A percentile compares a stretch with the other conserved stretches of the same genome.
Conservation (phyloP, 2,888 invertebrate genomes). For the Trissoscelio sp. region DNA sequence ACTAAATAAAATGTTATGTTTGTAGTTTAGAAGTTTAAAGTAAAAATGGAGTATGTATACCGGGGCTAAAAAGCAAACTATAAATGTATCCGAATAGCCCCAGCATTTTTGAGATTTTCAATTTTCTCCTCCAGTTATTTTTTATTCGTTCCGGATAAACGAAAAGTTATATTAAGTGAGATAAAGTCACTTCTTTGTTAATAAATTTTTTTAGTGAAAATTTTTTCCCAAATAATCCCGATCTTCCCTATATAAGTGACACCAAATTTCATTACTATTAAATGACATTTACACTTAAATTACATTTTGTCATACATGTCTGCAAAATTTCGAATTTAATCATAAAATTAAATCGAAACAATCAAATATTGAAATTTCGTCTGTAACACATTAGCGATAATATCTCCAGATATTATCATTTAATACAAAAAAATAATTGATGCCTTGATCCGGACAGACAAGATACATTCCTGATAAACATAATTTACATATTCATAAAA, state of each 20-base stretch:
- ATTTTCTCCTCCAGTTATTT: too few relatives aligned
- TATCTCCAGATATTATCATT: conserved; percentile 30
- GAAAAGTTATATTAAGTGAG: too few relatives aligned
- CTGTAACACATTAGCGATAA: conserved; percentile 14
- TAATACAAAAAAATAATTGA: conserved; percentile 32
- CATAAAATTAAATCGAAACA: conserved; percentile 22
- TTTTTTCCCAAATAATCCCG: too few relatives aligned
- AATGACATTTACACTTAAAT: neutral
- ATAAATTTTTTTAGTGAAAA: neutral
- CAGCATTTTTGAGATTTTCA: too few relatives aligned
- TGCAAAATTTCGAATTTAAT: conserved; percentile 8
- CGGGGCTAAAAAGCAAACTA: too few relatives aligned
- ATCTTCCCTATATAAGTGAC: too few relatives aligned
- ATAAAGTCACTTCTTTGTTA: too few relatives aligned
- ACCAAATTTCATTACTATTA: neutral
- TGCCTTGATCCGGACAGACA: conserved; percentile 7
- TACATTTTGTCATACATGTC: neutral
- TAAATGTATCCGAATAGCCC: too few relatives aligned
- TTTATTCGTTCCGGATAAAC: too few relatives aligned
- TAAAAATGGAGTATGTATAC: too few relatives aligned
- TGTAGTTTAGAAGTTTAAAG: too few relatives aligned
- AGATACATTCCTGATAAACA: conserved; percentile 14
- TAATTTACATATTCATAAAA: conserved; percentile 37
- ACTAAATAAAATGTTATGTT: too few relatives aligned
- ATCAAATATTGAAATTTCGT: conserved; percentile 27